Conservation (phyloP, 2,113 vertebrate species). For the Leiothrix lutea region DNA sequence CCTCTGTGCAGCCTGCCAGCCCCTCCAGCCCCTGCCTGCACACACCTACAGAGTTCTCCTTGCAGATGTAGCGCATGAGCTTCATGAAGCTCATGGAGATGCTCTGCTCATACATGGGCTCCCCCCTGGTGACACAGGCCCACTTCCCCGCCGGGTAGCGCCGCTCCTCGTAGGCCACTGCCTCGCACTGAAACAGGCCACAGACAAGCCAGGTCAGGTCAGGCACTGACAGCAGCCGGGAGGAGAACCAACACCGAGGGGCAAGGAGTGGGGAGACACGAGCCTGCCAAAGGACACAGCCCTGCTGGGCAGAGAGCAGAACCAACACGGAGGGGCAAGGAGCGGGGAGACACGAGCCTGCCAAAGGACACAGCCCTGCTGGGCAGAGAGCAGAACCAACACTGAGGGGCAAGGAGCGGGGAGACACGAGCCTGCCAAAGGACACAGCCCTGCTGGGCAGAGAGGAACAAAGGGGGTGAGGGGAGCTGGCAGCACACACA, state of each 20-base stretch:
- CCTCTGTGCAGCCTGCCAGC: background rate
- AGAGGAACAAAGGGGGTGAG: background rate
- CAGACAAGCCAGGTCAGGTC: slow-evolving; percentile 11
- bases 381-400: no score
- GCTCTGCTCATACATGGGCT: slow-evolving; percentile 85
- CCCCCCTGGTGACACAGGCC: slow-evolving; percentile 76
- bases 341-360: background rate
- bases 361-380: background rate
- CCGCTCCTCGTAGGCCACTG: slow-evolving; percentile 79
- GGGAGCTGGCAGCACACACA: background rate
- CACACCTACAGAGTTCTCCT: slow-evolving; percentile 85
- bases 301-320: background rate
- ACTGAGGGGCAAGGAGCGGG: no score
- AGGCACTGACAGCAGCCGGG: background rate
- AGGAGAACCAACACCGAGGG: background rate
- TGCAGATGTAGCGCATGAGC: slow-evolving; percentile 89
- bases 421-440: background rate
- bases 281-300: background rate
- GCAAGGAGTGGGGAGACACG: background rate
- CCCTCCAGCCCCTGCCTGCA: background rate
- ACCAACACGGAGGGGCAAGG: background rate
- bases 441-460: background rate
- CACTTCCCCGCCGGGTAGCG: slow-evolving; percentile 81
- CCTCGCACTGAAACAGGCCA: slow-evolving; percentile 75
- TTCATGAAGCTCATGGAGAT: slow-evolving; percentile 88